Percentiles rank a stretch among this genome's conserved stretches.
Evolutionary conservation across 2,888 invertebrate species (phyloP).

Genomic region (Campoletis raptor): DNA sequence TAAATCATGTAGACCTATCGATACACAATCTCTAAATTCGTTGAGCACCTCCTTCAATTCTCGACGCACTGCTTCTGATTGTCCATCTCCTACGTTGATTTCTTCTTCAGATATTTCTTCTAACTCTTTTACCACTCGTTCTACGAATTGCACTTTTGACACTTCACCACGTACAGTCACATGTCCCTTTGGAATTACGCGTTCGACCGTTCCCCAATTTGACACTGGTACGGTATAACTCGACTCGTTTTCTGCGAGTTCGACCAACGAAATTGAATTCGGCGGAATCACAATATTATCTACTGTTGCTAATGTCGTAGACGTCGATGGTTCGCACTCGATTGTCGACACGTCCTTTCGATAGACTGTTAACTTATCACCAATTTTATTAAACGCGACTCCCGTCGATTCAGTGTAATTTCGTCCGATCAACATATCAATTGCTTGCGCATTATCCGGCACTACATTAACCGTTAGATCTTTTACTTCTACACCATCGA

Average conservation of each 20-base stretch:
- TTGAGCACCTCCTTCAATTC: not conserved
- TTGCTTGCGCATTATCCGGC: conserved; percentile 32
- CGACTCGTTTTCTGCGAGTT: too few relatives aligned
- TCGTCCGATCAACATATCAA: conserved; percentile 35
- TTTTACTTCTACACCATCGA: conserved; percentile 16
- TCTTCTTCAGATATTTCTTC: not conserved
- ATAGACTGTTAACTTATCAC: not conserved
- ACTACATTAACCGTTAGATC: conserved; percentile 3
- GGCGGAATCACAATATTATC: too few relatives aligned
- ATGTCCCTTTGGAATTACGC: too few relatives aligned
- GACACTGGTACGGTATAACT: too few relatives aligned
- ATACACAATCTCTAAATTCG: conserved; percentile 27
- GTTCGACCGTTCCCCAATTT: too few relatives aligned
- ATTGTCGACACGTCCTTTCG: not conserved
- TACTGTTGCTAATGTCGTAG: not conserved
- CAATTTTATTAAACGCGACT: conserved; percentile 7
- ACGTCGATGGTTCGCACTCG: not conserved
- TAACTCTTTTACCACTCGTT: not conserved
- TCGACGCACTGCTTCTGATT: not conserved
- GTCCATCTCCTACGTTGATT: conserved; percentile 14
- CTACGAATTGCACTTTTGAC: not conserved
- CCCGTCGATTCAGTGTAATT: conserved; percentile 15
- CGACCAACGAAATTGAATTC: too few relatives aligned
- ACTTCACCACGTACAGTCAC: not conserved
- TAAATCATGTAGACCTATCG: not conserved